Evolutionary conservation across 2,888 invertebrate genomes (phyloP).

Genomic region (Acronicta psi): DNA sequence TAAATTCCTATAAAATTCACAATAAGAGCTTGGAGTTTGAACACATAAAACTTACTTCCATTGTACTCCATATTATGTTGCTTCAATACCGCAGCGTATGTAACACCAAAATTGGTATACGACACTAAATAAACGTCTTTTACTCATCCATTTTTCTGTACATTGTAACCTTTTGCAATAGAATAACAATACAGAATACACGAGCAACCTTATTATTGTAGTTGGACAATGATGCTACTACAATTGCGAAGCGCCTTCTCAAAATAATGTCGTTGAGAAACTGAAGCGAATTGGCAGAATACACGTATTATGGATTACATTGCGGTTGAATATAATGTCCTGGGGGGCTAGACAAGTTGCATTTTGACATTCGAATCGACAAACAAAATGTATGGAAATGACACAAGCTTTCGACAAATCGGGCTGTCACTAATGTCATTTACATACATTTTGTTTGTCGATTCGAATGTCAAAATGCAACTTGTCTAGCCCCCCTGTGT

Average conservation of each 20-base stretch:
- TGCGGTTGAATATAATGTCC: constrained; percentile 34
- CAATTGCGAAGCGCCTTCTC: constrained; percentile 41
- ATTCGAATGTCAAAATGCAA: no score
- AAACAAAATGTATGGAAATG: no score
- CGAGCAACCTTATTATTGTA: constrained; percentile 29
- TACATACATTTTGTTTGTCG: no score
- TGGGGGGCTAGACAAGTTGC: no score
- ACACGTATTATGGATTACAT: constrained; percentile 44
- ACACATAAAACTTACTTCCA: no score
- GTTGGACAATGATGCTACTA: constrained; percentile 42
- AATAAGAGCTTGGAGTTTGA: no score
- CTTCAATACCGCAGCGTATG: not conserved
- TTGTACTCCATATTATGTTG: no score
- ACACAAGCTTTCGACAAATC: no score
- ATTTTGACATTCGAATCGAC: no score
- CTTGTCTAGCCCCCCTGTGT: no score
- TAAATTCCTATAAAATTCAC: no score
- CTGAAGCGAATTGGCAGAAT: constrained; percentile 56
- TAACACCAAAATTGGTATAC: not conserved
- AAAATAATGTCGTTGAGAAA: constrained; percentile 57
- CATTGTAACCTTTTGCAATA: constrained; percentile 30
- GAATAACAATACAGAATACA: constrained; percentile 46
- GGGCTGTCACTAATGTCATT: no score
- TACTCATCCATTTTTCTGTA: constrained; percentile 9
- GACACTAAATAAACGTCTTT: not conserved